Evolutionary conservation across 1,140 invertebrate species (phyloP).

Genomic region (Drosophila tristis): DNA sequence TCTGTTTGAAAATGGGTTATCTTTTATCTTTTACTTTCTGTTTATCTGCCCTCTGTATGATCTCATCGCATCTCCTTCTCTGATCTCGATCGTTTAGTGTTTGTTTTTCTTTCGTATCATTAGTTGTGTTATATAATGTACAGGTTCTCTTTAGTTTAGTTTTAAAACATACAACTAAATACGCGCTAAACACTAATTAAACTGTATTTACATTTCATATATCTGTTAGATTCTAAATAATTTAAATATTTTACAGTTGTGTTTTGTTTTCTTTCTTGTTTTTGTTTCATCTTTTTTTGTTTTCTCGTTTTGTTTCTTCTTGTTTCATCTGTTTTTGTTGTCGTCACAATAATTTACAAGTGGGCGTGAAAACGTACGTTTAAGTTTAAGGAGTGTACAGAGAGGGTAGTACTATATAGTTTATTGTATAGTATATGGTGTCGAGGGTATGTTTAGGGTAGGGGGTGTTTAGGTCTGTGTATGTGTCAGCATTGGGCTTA

Average conservation of each 20-base stretch:
- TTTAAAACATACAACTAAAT: conserved; percentile 83
- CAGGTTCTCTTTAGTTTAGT: conserved; percentile 74
- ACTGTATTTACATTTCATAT: conserved; percentile 78
- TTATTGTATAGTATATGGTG: conserved; percentile 46
- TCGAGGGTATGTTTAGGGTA: conserved; percentile 34
- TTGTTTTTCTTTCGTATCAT: conserved; percentile 38
- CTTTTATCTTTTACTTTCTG: conserved; percentile 53
- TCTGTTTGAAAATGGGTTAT: conserved; percentile 68
- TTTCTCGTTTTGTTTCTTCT: conserved; percentile 48
- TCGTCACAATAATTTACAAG: conserved; percentile 80
- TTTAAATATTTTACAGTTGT: conserved; percentile 75
- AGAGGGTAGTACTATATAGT: conserved; percentile 42
- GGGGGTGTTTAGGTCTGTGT: conserved; percentile 26
- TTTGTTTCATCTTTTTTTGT: conserved; percentile 32
- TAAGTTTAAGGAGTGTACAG: conserved; percentile 74
- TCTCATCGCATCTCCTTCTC: background rate
- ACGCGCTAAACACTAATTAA: conserved; percentile 82
- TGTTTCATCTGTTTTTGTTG: conserved; percentile 30
- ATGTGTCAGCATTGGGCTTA: conserved; percentile 26
- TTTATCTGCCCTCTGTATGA: conserved; percentile 26
- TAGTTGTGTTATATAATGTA: conserved; percentile 80
- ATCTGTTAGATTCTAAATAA: conserved; percentile 73
- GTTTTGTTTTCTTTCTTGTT: conserved; percentile 21
- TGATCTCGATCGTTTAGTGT: conserved; percentile 17
- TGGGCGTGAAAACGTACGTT: conserved; percentile 57